phyloP scores from a whole-genome alignment of 1,140 invertebrate genomes.

The Pararge aegeria region DNA sequence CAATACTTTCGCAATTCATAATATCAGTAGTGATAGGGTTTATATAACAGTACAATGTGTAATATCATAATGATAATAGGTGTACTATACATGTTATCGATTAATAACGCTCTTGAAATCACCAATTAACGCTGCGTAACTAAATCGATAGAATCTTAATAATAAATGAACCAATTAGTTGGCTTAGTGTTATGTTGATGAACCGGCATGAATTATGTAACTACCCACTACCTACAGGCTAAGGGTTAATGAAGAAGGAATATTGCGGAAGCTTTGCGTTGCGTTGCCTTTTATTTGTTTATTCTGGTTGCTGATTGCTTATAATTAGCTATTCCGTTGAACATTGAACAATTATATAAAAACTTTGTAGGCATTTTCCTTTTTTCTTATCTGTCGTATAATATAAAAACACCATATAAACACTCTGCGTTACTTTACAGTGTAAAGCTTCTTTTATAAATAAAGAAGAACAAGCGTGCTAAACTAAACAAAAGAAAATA shows the following conservation, averaged over 20 bases:
- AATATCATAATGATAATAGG: neutral
- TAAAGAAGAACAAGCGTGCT: too few species aligned
- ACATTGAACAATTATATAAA: neutral
- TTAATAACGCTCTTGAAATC: constrained; percentile 23
- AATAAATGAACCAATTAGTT: constrained; percentile 34
- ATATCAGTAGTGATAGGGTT: neutral
- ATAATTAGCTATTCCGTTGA: neutral
- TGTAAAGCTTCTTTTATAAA: too few species aligned
- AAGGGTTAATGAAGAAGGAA: constrained; percentile 16
- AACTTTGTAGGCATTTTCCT: too few species aligned
- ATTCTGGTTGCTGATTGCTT: neutral
- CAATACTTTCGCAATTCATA: too few species aligned
- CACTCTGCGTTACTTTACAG: too few species aligned
- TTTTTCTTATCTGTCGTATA: too few species aligned
- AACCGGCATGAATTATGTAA: constrained; percentile 18
- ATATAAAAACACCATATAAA: too few species aligned
- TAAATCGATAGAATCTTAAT: constrained; percentile 36
- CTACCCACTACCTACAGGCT: constrained; percentile 1
- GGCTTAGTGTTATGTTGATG: constrained; percentile 19
- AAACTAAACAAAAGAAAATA: too few species aligned
- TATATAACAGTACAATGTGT: neutral
- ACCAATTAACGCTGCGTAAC: constrained; percentile 24
- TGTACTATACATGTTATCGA: neutral
- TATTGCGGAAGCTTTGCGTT: constrained; percentile 12
- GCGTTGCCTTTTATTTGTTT: constrained; percentile 9